Conservation (phyloP, 2,113 vertebrate species). For the Albula glossodonta region DNA sequence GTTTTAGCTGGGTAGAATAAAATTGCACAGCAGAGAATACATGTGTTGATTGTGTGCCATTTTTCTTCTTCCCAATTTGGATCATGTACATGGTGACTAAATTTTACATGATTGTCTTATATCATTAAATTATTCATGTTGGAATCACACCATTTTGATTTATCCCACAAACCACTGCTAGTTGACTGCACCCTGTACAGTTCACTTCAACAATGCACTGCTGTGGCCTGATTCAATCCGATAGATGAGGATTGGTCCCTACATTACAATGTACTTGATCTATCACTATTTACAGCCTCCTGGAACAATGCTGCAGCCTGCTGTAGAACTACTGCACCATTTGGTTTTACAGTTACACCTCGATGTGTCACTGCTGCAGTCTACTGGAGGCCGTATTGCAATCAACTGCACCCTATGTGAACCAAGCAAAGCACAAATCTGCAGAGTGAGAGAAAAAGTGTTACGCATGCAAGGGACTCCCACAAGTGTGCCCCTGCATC, state of each 20-base stretch:
- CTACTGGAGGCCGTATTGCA: too few relatives aligned
- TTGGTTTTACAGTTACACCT: neutral
- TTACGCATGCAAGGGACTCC: neutral
- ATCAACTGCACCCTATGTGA: neutral
- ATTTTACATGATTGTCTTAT: too few relatives aligned
- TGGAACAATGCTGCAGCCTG: neutral
- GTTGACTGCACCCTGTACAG: too few relatives aligned
- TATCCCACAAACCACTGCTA: too few relatives aligned
- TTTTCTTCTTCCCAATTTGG: too few relatives aligned
- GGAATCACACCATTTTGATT: too few relatives aligned
- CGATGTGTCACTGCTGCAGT: too few relatives aligned
- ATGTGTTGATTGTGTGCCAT: too few relatives aligned
- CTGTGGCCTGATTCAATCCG: neutral
- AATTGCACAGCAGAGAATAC: too few relatives aligned
- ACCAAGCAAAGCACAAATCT: neutral
- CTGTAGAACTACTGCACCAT: neutral
- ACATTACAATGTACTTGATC: neutral
- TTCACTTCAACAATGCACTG: too few relatives aligned
- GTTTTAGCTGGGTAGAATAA: neutral
- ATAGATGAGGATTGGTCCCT: neutral
- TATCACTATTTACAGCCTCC: neutral
- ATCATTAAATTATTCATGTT: too few relatives aligned
- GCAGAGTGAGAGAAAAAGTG: neutral
- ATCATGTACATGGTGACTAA: too few relatives aligned
- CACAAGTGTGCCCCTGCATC: neutral